Evolutionary conservation across 2,797 vertebrate genomes (phyloP).

Genomic region (Gambelia wislizenii): DNA sequence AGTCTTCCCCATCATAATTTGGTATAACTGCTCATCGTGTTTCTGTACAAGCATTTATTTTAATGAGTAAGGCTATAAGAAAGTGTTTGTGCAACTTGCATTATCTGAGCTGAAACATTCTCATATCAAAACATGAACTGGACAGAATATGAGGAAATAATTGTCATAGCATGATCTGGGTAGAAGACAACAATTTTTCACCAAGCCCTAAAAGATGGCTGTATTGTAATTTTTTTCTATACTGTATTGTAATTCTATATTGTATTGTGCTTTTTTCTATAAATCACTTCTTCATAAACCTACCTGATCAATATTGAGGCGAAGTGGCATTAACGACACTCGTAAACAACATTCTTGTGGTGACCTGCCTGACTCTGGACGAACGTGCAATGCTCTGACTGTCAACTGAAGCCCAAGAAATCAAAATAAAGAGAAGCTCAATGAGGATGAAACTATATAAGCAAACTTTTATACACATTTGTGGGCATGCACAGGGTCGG

Average conservation of each 20-base stretch:
- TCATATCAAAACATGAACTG: background rate
- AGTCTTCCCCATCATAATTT: background rate
- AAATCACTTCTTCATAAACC: conserved; percentile 32
- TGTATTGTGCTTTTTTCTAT: background rate
- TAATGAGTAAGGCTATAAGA: background rate
- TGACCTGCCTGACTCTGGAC: conserved; percentile 91
- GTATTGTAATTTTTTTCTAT: background rate
- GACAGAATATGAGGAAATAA: background rate
- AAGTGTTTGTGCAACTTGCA: background rate
- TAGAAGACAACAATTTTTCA: background rate
- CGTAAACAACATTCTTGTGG: conserved; percentile 95
- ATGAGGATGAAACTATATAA: background rate
- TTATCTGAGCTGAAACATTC: background rate
- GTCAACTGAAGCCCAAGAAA: conserved; percentile 83
- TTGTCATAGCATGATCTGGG: background rate
- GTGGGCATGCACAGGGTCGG: background rate
- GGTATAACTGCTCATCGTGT: background rate
- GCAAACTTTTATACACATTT: background rate
- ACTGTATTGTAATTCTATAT: background rate
- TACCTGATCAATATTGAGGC: conserved; percentile 99
- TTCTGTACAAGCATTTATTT: background rate
- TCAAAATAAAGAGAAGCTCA: background rate
- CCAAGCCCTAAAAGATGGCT: background rate
- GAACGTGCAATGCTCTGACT: conserved; percentile 92
- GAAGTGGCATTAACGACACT: conserved; percentile 95